phyloP scores from a whole-genome alignment of 2,113 vertebrate species.

The Solea solea region DNA sequence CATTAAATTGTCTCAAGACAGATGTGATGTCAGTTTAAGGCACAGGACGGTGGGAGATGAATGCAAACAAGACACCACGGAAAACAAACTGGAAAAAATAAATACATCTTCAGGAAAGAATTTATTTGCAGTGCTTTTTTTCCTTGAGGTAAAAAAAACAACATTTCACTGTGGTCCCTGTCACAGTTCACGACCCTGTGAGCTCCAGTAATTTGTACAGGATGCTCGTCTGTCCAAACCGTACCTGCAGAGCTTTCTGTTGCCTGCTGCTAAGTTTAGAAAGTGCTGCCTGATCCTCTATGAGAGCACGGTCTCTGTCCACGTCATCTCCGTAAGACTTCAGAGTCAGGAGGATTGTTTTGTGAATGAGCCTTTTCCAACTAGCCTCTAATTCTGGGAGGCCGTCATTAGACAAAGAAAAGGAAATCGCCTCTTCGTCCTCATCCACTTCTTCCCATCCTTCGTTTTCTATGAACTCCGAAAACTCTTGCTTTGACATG shows the following conservation, averaged over 20 bases:
- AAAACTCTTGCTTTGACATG: conserved; percentile 89
- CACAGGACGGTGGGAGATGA: too few relatives aligned
- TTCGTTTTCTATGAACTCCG: conserved; percentile 85
- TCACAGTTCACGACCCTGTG: conserved; percentile 54
- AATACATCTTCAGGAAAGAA: neutral
- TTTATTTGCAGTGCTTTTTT: conserved; percentile 19
- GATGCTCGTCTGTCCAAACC: conserved; percentile 90
- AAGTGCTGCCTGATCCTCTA: conserved; percentile 72
- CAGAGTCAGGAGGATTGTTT: conserved; percentile 82
- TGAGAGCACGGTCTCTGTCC: conserved; percentile 77
- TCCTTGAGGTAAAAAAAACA: neutral
- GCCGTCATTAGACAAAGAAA: conserved; percentile 77
- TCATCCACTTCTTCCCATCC: conserved; percentile 86
- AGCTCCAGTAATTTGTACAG: conserved; percentile 84
- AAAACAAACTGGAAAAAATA: neutral
- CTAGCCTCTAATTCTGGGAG: conserved; percentile 79
- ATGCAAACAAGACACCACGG: too few relatives aligned
- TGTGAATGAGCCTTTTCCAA: conserved; percentile 85
- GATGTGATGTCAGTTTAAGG: too few relatives aligned
- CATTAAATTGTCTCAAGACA: too few relatives aligned
- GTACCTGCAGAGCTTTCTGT: conserved; percentile 87
- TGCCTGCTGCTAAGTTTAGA: conserved; percentile 80
- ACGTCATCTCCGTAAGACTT: conserved; percentile 76
- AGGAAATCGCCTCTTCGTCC: conserved; percentile 64
- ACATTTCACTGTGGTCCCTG: neutral